Conservation (phyloP, 2,113 vertebrate species). For the Nematolebias whitei region DNA sequence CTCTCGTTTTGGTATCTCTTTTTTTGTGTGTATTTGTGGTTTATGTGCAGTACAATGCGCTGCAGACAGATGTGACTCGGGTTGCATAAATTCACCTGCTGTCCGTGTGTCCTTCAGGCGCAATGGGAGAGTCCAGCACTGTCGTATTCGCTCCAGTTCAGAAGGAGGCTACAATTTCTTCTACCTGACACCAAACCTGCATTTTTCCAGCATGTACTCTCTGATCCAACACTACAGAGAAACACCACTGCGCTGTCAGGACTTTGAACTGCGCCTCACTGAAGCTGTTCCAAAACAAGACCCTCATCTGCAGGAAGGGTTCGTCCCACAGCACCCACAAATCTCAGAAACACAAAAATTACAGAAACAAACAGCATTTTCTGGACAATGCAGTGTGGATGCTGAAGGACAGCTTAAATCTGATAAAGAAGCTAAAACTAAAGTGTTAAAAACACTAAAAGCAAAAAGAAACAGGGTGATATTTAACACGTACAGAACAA, state of each 20-base stretch:
- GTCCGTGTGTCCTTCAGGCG: slow-evolving; percentile 79
- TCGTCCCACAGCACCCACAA: slow-evolving; percentile 37
- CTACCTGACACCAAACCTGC: slow-evolving; percentile 91
- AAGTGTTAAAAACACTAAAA: no score
- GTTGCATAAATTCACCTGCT: background rate
- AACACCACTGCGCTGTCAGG: slow-evolving; percentile 87
- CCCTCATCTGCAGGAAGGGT: slow-evolving; percentile 88
- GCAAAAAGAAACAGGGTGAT: no score
- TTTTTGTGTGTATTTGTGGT: background rate
- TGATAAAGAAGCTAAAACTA: no score
- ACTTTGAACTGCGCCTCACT: slow-evolving; percentile 92
- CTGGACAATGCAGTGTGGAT: no score
- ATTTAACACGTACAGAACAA: no score
- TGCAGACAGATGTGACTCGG: background rate
- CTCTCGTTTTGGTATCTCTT: slow-evolving; percentile 92
- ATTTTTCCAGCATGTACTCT: slow-evolving; percentile 86
- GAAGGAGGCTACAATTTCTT: slow-evolving; percentile 82
- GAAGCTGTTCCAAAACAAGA: slow-evolving; percentile 88
- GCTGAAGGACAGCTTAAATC: no score
- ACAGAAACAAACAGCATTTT: no score
- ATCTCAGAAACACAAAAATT: background rate
- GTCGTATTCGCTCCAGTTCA: slow-evolving; percentile 85
- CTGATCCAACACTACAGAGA: slow-evolving; percentile 94
- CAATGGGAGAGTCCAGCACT: slow-evolving; percentile 92
- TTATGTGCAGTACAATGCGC: background rate